Percentiles rank a stretch among this genome's conserved stretches.
phyloP scores from a whole-genome alignment of 2,888 invertebrate genomes.

The Bombyx huttoni region DNA sequence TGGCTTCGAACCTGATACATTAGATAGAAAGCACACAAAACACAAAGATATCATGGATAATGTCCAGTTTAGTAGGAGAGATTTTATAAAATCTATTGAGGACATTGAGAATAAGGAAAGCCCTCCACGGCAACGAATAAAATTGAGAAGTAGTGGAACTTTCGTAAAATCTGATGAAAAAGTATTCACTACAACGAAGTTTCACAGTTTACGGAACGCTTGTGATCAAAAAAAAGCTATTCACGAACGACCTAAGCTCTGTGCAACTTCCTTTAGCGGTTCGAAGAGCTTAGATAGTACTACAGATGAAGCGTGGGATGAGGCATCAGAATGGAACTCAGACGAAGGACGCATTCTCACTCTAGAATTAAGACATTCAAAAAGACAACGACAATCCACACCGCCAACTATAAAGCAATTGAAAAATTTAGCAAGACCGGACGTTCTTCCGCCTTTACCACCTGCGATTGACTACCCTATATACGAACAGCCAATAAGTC shows the following conservation, averaged over 20 bases:
- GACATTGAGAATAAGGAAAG: constrained; percentile 30
- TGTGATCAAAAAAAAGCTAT: constrained; percentile 76
- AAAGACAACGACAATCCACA: constrained; percentile 77
- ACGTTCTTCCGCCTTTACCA: constrained; percentile 77
- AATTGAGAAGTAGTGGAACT: constrained; percentile 78
- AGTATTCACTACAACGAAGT: constrained; percentile 58
- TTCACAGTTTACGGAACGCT: constrained; percentile 80
- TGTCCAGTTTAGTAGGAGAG: constrained; percentile 43
- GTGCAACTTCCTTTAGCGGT: constrained; percentile 32
- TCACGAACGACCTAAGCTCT: constrained; percentile 49
- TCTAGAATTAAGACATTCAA: constrained; percentile 80
- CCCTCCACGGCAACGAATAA: constrained; percentile 62
- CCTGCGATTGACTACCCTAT: constrained; percentile 66
- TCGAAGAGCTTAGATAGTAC: constrained; percentile 37
- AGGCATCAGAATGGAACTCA: constrained; percentile 45
- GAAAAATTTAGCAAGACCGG: constrained; percentile 73
- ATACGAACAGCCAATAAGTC: constrained; percentile 73
- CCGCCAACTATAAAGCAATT: constrained; percentile 60
- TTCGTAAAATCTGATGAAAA: constrained; percentile 72
- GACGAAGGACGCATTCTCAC: constrained; percentile 78
- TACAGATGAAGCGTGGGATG: constrained; percentile 39
- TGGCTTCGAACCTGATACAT: constrained; percentile 87
- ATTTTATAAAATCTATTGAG: constrained; percentile 39
- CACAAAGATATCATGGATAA: constrained; percentile 38
- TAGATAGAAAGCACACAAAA: constrained; percentile 81